Conservation (phyloP, 2,797 vertebrate genomes). For the Trachurus trachurus region DNA sequence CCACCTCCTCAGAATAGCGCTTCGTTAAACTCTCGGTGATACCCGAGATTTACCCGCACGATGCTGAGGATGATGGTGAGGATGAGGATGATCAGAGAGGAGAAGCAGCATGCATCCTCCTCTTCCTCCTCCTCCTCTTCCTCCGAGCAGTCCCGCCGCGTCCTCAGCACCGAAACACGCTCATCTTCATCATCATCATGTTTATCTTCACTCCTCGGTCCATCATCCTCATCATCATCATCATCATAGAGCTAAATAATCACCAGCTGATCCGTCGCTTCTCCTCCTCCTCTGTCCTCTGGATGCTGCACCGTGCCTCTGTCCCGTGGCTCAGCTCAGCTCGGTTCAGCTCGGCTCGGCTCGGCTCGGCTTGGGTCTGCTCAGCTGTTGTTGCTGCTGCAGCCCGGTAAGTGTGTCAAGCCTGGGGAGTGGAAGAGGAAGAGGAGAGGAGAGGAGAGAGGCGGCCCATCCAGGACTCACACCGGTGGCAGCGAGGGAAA, state of each 20-base stretch:
- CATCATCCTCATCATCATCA: not conserved
- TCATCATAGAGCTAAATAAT: not conserved
- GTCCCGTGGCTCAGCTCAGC: conserved; percentile 42
- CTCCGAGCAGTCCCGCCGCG: conserved; percentile 4
- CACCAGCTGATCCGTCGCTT: not conserved
- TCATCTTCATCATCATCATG: conserved; percentile 1
- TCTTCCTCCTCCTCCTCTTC: conserved; percentile 6
- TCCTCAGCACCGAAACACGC: conserved; percentile 19
- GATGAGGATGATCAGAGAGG: no score
- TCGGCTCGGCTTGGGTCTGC: conserved; percentile 27
- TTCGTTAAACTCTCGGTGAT: conserved; percentile 64
- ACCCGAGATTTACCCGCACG: conserved; percentile 50
- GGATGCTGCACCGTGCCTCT: conserved; percentile 4
- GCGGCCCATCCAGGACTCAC: conserved; percentile 46
- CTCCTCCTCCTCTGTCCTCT: conserved; percentile 11
- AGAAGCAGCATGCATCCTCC: not conserved
- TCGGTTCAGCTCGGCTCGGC: conserved; percentile 30
- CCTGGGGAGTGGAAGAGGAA: conserved; percentile 32
- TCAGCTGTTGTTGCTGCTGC: conserved; percentile 33
- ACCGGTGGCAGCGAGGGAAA: no score
- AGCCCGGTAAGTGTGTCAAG: conserved; percentile 70
- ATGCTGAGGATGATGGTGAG: not conserved
- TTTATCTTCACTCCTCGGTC: not conserved
- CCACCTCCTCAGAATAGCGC: conserved; percentile 82
- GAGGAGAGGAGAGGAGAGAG: not conserved